These are phyloP conservation scores for Centropyge bicolor DNA, from an alignment of 2,797 vertebrate genomes.

Conservation along the genomic window DNA sequence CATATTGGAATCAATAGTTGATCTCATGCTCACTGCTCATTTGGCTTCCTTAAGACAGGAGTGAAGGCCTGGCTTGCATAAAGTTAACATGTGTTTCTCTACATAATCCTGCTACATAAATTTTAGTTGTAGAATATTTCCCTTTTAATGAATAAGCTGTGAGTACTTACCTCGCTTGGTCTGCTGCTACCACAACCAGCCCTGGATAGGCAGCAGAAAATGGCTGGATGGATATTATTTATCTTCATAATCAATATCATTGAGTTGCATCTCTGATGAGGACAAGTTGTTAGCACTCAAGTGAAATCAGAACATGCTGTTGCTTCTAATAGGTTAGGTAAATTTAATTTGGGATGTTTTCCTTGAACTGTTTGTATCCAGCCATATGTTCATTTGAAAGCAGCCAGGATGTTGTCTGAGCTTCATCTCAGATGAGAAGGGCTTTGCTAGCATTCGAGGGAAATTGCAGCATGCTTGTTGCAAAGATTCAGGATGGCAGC, in stretches of 20 bases:
- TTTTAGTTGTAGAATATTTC: background rate
- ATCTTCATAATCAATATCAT: background rate
- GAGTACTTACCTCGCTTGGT: background rate
- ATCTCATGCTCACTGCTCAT: background rate
- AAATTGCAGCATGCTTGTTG: slow-evolving; percentile 1
- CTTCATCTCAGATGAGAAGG: slow-evolving; percentile 1
- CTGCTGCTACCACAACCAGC: too few relatives aligned
- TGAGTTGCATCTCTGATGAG: background rate
- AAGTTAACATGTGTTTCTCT: background rate
- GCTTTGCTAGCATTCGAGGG: background rate
- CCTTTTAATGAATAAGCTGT: background rate
- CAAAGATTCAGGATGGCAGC: background rate
- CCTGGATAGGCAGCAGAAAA: too few relatives aligned
- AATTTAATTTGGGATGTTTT: background rate
- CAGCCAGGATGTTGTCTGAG: background rate
- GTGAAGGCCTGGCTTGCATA: background rate
- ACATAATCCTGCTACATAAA: background rate
- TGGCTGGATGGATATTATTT: too few relatives aligned
- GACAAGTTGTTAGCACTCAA: background rate
- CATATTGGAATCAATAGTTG: background rate
- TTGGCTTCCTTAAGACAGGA: background rate
- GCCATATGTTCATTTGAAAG: slow-evolving; percentile 2
- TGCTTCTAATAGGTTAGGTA: too few relatives aligned
- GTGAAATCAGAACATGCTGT: too few relatives aligned
- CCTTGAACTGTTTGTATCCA: background rate